These are phyloP conservation scores for Phrynosoma platyrhinos DNA, from an alignment of 2,113 vertebrate genomes.

Conservation along the genomic window DNA sequence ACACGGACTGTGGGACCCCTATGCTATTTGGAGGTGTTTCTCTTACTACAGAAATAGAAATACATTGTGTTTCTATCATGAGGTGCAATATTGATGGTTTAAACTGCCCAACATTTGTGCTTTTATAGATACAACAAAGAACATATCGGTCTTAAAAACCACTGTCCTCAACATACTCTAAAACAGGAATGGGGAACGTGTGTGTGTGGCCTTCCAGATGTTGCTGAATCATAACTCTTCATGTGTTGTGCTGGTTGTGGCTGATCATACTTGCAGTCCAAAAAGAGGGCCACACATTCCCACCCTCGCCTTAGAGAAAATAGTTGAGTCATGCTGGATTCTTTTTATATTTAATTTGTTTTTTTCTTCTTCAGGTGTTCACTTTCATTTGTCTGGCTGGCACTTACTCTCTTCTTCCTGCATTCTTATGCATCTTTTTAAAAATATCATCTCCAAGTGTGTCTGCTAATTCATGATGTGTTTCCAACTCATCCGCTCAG, in stretches of 20 bases:
- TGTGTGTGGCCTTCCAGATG: not conserved
- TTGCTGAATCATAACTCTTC: not conserved
- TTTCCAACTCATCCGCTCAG: conserved; percentile 45
- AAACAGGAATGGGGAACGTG: not conserved
- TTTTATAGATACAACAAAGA: conserved; percentile 15
- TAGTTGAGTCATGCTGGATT: conserved; percentile 17
- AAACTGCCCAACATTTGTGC: conserved; percentile 61
- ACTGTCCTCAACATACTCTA: conserved; percentile 16
- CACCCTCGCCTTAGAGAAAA: not conserved
- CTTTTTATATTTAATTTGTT: conserved; percentile 57
- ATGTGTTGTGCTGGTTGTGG: not conserved
- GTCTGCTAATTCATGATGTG: conserved; percentile 55
- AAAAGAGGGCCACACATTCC: not conserved
- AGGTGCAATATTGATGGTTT: conserved; percentile 68
- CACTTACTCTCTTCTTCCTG: conserved; percentile 77
- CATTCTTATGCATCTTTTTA: conserved; percentile 58
- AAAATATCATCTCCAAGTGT: conserved; percentile 61
- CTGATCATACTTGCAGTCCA: not conserved
- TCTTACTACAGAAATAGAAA: not conserved
- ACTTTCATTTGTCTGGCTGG: conserved; percentile 78
- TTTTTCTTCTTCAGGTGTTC: conserved; percentile 79
- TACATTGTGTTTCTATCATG: not conserved
- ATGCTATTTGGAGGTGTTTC: not conserved
- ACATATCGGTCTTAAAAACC: conserved; percentile 33
- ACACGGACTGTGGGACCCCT: not conserved